Evolutionary conservation across 2,888 invertebrate genomes (phyloP).

Genomic region (Melinopterus prodromus): DNA sequence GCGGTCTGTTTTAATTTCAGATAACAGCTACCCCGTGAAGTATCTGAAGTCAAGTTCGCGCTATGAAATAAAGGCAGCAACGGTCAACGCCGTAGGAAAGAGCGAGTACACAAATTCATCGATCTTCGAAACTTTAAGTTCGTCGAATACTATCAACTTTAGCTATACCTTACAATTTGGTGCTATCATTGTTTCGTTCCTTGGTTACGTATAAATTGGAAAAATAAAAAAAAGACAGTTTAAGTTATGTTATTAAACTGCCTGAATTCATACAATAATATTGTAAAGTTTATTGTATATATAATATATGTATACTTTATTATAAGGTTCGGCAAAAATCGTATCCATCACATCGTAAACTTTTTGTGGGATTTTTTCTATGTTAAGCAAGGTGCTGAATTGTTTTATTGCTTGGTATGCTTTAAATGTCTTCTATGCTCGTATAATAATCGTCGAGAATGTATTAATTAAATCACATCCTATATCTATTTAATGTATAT

Average conservation of each 20-base stretch:
- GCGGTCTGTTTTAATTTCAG: conserved; percentile 48
- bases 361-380: not conserved
- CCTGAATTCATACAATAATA: conserved; percentile 4
- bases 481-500: not conserved
- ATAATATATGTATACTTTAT: not conserved
- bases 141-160: not conserved
- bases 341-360: not conserved
- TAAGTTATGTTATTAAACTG: not conserved
- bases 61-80: conserved; percentile 65
- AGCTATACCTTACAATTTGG: not conserved
- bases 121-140: conserved; percentile 48
- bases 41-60: conserved; percentile 62
- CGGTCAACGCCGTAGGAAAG: conserved; percentile 65
- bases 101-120: conserved; percentile 54
- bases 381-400: not conserved
- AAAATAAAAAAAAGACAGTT: not conserved
- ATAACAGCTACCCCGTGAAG: conserved; percentile 62
- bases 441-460: not conserved
- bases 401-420: not conserved
- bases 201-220: not conserved
- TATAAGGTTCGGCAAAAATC: not conserved
- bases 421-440: not conserved
- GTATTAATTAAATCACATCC: not conserved
- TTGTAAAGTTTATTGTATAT: not conserved
- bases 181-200: not conserved